Evolutionary conservation across 2,113 vertebrate genomes (phyloP), one percentile per base, ranked within the genome.

Genomic region (Barbus barbus): DNA sequence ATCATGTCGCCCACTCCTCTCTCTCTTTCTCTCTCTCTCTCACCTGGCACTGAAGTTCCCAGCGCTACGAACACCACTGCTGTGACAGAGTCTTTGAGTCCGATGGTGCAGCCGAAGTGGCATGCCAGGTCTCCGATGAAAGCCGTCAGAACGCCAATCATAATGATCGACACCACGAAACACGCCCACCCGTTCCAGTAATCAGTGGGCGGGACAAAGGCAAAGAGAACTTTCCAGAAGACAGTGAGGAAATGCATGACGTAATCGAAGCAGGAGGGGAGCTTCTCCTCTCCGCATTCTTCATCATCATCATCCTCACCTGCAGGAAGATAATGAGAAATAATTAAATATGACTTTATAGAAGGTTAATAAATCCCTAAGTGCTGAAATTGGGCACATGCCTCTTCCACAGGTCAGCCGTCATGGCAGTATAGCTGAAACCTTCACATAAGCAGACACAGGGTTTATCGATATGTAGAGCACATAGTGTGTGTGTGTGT

Each of bases 241-340:
- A 99, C 98, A 0, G 98, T 99, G 91, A 99, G 96, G 92, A 99
- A 99, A 94, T 99, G 98, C 98, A 99, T 99, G 93, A 99, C 98
- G 0, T 99, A 99, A 92, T 99, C 98, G 0, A 99, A 99, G 89
- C 98, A 99, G n/a, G 98, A 99, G 22, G 98, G 98, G 82, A 99
- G 94, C 92, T 98, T 99, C 92, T 99, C 98, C 89, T 99, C 98
- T 2, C 98, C 98, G 81, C 97, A 99, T 92, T 99, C 98, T 0
- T 99, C 98, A 0, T 99, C 98, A 0, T 99, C 98, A 0, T 99
- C 98, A 0, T 99, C 98, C 87, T 95, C 94, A 2, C 94, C 94
- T 95, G 88, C 1, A 36, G 11, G 38, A 58, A 1, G 48, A 46
- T 5, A 69, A 69, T 9, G 58, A 81, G 58, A 41, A 41, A n/a